phyloP scores from a whole-genome alignment of 2,888 invertebrate species.

The Rhodophaea formosa region DNA sequence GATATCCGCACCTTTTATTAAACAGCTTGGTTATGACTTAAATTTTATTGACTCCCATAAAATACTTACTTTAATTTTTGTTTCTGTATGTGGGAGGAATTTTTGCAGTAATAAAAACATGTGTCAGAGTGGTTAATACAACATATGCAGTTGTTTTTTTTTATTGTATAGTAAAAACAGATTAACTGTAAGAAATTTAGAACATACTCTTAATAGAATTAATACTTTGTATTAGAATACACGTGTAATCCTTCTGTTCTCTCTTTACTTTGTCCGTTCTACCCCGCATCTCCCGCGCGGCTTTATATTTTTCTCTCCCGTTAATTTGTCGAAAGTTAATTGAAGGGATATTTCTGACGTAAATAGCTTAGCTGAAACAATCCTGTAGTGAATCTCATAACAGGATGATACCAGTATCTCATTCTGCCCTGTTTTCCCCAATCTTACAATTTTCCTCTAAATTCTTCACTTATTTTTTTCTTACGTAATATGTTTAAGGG shows the following conservation, averaged over 20 bases:
- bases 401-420: slow-evolving; percentile 37
- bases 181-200: no score
- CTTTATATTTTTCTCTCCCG: slow-evolving; percentile 66
- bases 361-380: slow-evolving; percentile 56
- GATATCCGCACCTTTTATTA: no score
- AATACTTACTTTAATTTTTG: no score
- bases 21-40: no score
- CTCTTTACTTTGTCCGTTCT: slow-evolving; percentile 24
- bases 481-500: neutral
- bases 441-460: neutral
- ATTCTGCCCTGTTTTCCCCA: neutral
- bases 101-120: no score
- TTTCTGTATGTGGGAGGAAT: no score
- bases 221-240: no score
- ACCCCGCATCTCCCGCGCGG: slow-evolving; percentile 36
- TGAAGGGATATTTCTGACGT: slow-evolving; percentile 63
- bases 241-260: neutral
- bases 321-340: slow-evolving; percentile 72
- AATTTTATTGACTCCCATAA: no score
- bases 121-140: no score
- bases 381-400: slow-evolving; percentile 46
- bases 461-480: neutral
- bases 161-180: no score
- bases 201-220: no score
- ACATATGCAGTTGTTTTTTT: no score